Base-by-base conservation (phyloP, 2,113 vertebrate species). In the Megaceryle torquata region DNA sequence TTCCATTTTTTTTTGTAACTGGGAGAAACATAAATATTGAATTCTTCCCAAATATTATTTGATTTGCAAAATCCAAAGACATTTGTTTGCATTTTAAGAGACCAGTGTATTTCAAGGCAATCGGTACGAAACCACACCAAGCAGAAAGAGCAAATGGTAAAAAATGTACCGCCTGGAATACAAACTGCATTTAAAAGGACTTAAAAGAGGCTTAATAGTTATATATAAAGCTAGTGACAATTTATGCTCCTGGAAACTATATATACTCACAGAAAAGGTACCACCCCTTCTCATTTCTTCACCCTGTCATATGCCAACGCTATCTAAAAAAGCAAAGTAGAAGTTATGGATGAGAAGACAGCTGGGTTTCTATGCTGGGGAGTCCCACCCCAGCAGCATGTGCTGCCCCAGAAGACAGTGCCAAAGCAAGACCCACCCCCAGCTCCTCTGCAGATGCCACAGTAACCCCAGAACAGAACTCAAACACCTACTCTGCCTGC, bases 341-440 rank as follows among this genome's bases (percentile, higher is more conserved):
- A 56, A 29, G 21, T 24, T 72, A 6, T 15, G 61, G 31, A 11
- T 67, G 57, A 77, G 85, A 44, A 31, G 28, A 11, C 28, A 43
- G 6, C 15, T 5, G 39, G 17, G 17, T 15, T 68, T 61, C 67
- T 33, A 1, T 2, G 18, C 17, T 31, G 0, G 0, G 41, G 0
- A 3, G 4, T 6, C 20, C 51, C 59, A 15, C 15, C 24, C 39
- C 1, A 46, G 53, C 50, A 37, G 19, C 81, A 26, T 0, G 3
- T 6, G 46, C 76, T 22, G 60, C 46, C 39, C 18, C 12, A 18
- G 54, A 13, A 20, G 6, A 33, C 21, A 51, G 44, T 3, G 29
- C 59, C 54, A 39, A 21, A 7, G 15, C 2, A 44, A 26, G 11
- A 16, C 44, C 13, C 44, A 41, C 39, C 3, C 1, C 44, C 10